These are phyloP conservation scores for Mamestra configurata DNA, from an alignment of 1,140 invertebrate genomes.

Conservation along the genomic window DNA sequence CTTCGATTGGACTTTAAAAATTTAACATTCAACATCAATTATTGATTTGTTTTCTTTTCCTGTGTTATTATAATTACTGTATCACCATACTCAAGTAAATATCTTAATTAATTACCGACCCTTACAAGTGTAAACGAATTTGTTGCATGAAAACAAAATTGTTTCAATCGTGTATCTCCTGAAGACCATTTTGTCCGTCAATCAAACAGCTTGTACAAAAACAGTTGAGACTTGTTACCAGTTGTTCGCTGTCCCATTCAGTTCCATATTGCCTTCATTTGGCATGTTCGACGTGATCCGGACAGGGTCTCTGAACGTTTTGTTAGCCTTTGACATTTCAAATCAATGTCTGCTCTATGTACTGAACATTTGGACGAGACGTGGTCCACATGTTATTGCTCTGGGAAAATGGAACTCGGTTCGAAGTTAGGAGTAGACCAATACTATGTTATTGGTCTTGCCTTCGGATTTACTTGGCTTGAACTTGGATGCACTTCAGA, in stretches of 20 bases:
- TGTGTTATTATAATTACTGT: no score
- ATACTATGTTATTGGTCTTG: no score
- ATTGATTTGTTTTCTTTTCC: no score
- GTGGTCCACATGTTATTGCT: background rate
- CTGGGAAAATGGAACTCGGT: background rate
- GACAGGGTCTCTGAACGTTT: constrained; percentile 64
- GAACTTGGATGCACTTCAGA: no score
- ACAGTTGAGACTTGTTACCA: constrained; percentile 36
- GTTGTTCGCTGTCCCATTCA: constrained; percentile 22
- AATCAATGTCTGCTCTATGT: background rate
- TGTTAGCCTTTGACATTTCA: constrained; percentile 60
- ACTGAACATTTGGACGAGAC: background rate
- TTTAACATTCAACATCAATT: no score
- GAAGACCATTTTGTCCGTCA: constrained; percentile 76
- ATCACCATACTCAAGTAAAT: no score
- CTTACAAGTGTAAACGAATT: constrained; percentile 41
- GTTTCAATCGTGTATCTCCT: constrained; percentile 77
- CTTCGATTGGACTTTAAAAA: no score
- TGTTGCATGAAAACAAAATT: constrained; percentile 71
- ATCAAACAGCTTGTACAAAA: constrained; percentile 72
- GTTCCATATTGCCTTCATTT: constrained; percentile 85
- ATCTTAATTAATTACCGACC: no score
- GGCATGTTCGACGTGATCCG: constrained; percentile 74
- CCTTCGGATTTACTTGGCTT: no score
- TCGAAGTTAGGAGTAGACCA: no score